These are phyloP conservation scores for Druon quercuslanigerum DNA, from an alignment of 1,140 invertebrate genomes.

Conservation along the genomic window DNA sequence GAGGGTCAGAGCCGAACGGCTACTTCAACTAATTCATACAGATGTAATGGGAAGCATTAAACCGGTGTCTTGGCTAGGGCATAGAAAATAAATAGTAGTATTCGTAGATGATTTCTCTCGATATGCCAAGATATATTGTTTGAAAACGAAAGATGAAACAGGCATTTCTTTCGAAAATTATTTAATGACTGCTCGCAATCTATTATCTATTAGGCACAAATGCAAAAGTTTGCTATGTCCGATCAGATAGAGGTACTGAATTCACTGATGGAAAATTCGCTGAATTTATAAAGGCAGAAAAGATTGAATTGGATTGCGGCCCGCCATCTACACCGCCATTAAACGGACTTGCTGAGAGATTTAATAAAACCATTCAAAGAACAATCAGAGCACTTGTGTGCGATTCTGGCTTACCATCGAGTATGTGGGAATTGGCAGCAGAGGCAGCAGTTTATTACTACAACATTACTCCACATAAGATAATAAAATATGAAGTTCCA, in stretches of 20 bases:
- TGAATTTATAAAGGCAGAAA: conserved; percentile 43
- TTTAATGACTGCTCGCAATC: conserved; percentile 37
- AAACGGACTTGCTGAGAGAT: too few relatives aligned
- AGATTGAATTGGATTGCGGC: conserved; percentile 43
- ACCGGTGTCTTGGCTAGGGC: conserved; percentile 31
- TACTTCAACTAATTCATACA: conserved; percentile 39
- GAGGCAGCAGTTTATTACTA: too few relatives aligned
- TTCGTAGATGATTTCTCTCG: too few relatives aligned
- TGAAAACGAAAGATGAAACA: too few relatives aligned
- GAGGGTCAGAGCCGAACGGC: conserved; percentile 39
- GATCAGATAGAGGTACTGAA: conserved; percentile 43
- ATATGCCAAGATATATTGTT: too few relatives aligned
- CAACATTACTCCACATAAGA: too few relatives aligned
- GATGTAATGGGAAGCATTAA: conserved; percentile 47
- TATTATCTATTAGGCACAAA: conserved; percentile 41
- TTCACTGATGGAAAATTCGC: conserved; percentile 44
- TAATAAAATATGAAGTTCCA: too few relatives aligned
- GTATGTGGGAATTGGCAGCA: too few relatives aligned
- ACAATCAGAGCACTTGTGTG: too few relatives aligned
- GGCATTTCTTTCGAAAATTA: background rate
- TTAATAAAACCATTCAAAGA: too few relatives aligned
- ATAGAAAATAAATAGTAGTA: too few relatives aligned
- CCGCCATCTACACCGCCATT: conserved; percentile 45
- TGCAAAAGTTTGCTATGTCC: conserved; percentile 47
- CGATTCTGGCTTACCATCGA: too few relatives aligned